Percentiles rank a stretch among this genome's conserved stretches.
These are phyloP conservation scores for Xiphophorus maculatus DNA, from an alignment of 2,113 vertebrate genomes.

Conservation along the genomic window DNA sequence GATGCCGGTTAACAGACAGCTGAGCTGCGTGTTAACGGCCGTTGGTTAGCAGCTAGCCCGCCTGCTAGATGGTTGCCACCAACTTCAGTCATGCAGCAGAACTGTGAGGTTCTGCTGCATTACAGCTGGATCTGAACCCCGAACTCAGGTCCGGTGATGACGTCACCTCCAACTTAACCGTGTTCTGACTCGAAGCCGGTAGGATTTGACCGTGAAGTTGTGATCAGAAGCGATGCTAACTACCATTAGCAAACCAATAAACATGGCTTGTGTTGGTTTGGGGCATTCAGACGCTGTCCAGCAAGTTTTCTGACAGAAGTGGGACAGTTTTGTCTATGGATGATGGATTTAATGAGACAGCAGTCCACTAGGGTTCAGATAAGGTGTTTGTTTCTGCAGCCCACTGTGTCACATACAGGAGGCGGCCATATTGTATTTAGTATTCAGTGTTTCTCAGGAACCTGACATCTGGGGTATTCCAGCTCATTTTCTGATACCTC, in stretches of 20 bases:
- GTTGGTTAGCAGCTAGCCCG: slow-evolving; percentile 21
- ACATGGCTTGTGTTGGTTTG: not conserved
- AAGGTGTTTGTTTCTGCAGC: not conserved
- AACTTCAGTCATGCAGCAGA: slow-evolving; percentile 64
- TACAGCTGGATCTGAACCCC: not conserved
- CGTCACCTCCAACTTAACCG: not conserved
- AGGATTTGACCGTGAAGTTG: not conserved
- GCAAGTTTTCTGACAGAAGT: not conserved
- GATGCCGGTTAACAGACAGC: not conserved
- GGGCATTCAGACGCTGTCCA: not conserved
- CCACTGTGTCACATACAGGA: not conserved
- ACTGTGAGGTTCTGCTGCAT: slow-evolving; percentile 11
- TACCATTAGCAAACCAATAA: not conserved
- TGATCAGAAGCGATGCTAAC: not conserved
- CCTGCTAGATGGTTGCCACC: slow-evolving; percentile 29
- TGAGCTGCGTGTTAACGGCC: not conserved
- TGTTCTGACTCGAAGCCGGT: not conserved
- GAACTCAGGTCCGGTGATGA: not conserved
- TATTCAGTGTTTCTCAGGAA: not conserved
- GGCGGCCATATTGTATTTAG: not conserved
- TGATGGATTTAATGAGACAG: not conserved
- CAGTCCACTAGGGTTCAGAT: not conserved
- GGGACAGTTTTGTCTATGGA: not conserved
- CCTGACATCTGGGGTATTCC: not conserved
- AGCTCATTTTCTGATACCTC: not conserved